Evolutionary conservation across 2,113 vertebrate species (phyloP), one percentile per base, ranked within the genome.

Genomic region (Halichoeres trimaculatus): DNA sequence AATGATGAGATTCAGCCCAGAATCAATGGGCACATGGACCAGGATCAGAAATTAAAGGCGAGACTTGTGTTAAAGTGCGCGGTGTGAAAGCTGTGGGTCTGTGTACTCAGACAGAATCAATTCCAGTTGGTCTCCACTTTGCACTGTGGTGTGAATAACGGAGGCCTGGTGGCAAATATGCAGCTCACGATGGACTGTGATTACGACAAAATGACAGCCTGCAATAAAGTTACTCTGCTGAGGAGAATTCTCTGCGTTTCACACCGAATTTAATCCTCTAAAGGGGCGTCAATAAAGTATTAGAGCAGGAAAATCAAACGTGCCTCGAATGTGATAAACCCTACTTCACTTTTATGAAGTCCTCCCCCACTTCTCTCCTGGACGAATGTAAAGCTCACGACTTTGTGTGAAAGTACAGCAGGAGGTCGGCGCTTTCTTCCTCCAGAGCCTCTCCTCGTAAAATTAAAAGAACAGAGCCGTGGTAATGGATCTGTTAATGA

Each of bases 121-220:
- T 85, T 80, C 76, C 85, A 83, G 74, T 87, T 86, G 73, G 81
- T 79, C 65, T 86, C 74, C 78, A 86, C 82, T 89, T 84, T 41
- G 24, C 82, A 65, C 78, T 14, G 76, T 38, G 58, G 57, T 72
- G 62, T 78, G 70, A 85, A 84, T 81, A 83, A 90, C 71, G 70
- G 70, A 87, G 81, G 58, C 70, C 56, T 58, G 78, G 71, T 86
- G 74, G 80, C 80, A 88, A 85, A 81, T 84, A 83, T 47, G 51
- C 66, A 64, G 74, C 10, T 53, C 12, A 2, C 56, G 81, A 75
- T 55, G 66, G 62, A 70, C 26, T 38, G 0, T 13, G 0, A 24
- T 70, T 26, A 54, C 24, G 17, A 68, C 61, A 53, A 41, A 60
- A 76, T 78, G 65, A 85, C 66, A 34, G 38, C 0, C 65, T 17